These are phyloP conservation scores for Heterotilapia buettikoferi DNA, from an alignment of 2,113 vertebrate species.

Conservation along the genomic window DNA sequence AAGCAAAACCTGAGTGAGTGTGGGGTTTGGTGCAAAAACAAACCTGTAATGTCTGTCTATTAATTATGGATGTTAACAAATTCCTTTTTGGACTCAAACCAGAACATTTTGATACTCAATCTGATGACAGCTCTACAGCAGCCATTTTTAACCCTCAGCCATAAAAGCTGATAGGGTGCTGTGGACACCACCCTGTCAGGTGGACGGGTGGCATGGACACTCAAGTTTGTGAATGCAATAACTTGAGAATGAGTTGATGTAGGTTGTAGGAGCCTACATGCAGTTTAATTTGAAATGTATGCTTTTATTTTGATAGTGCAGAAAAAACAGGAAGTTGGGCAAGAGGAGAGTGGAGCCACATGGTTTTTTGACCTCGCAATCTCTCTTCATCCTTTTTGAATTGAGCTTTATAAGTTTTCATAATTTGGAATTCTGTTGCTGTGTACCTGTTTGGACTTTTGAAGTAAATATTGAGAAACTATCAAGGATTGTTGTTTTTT, in stretches of 20 bases:
- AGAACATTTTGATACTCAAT: conserved; percentile 1
- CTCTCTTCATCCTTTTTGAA: too few relatives aligned
- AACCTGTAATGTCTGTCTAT: neutral
- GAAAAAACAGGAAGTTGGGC: too few relatives aligned
- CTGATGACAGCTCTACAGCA: conserved; percentile 4
- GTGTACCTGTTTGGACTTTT: too few relatives aligned
- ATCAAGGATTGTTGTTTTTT: too few relatives aligned
- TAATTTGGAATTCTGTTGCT: too few relatives aligned
- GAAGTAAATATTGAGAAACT: too few relatives aligned
- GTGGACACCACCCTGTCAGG: neutral
- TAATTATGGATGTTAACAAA: conserved; percentile 10
- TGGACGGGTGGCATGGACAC: neutral
- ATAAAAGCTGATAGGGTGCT: neutral
- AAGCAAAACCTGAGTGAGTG: neutral
- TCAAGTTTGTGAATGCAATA: neutral
- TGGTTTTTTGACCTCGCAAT: too few relatives aligned
- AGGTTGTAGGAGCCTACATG: neutral
- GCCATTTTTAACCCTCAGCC: neutral
- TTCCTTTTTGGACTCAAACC: conserved; percentile 8
- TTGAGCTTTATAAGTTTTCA: too few relatives aligned
- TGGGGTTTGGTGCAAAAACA: neutral
- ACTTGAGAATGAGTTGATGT: neutral
- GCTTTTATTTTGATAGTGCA: too few relatives aligned
- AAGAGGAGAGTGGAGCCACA: too few relatives aligned
- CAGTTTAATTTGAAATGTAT: too few relatives aligned